Evolutionary conservation across 2,888 invertebrate species (phyloP), one percentile per base, ranked within the genome.

Genomic region (Cepaea hortensis): DNA sequence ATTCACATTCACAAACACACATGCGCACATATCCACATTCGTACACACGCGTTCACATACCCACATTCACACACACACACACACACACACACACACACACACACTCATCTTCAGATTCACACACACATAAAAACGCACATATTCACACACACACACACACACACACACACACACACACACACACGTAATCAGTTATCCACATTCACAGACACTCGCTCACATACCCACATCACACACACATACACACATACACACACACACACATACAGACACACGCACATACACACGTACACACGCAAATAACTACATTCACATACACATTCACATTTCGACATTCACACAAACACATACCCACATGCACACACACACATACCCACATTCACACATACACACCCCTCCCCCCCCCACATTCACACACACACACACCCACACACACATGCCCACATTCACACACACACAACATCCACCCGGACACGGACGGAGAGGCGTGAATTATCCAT

Each of bases 321-420:
- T 55, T 75, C 55, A 75, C 61, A 61, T 18, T 4, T 18, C n/a
- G 0, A 62, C 46, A 65, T 13, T 18, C 13, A 5, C 68, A 11
- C 68, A 68, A 4, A 68, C 68, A 15, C 62, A 62, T 62, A 13
- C 62, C 9, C 62, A 62, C 9, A 62, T 18, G 18, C 62, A 11
- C 35, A 81, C 15, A 35, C 70, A 81, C 46, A 7, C 3, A 70
- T 55, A 79, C 85, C 68, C 79, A 85, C n/a, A 79, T n/a, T 20
- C 65, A 70, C 79, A 85, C 85, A 77, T 50, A 20, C 18, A 48
- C 50, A 35, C 46, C 55, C 35, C 35, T 7, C 70, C 46, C 18
- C 35, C 48, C 65, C 15, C 35, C 5, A 9, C 50, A 35, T 9
- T 55, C 55, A 55, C 55, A 55, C 11, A 9, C 11, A 55, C 6